Evolutionary conservation across 2,113 vertebrate species (phyloP).

Genomic region (Genyomyrus donnyi): DNA sequence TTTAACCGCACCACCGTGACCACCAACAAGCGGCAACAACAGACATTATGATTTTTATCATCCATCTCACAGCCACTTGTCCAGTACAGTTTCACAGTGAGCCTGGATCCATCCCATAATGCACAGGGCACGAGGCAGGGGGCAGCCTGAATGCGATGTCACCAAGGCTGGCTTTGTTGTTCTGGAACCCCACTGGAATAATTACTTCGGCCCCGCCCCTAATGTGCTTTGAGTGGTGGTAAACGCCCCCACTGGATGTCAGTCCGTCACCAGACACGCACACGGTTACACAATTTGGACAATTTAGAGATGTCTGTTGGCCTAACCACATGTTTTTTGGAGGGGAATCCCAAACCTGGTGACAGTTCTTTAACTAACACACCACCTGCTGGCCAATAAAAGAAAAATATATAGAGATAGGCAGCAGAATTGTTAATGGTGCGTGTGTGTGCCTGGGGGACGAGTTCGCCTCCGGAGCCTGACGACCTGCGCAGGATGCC

Average conservation of each 20-base stretch:
- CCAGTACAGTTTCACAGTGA: not conserved
- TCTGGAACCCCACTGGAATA: not conserved
- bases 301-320: not conserved
- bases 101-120: not conserved
- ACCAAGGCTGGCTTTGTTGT: not conserved
- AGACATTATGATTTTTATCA: not conserved
- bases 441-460: slow-evolving; percentile 38
- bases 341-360: not conserved
- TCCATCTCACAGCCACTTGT: not conserved
- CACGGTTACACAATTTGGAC: not conserved
- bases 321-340: not conserved
- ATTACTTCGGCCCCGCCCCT: not conserved
- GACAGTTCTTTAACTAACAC: not conserved
- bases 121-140: not conserved
- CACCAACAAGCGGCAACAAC: not conserved
- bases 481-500: not conserved
- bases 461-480: not conserved
- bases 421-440: slow-evolving; percentile 9
- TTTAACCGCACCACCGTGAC: not conserved
- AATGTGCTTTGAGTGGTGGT: not conserved
- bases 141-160: not conserved
- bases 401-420: not conserved
- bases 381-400: not conserved
- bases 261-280: not conserved
- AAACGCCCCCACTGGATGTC: not conserved